Conservation (phyloP, 2,797 vertebrate species). For the Sebastes kiyomatsui region DNA sequence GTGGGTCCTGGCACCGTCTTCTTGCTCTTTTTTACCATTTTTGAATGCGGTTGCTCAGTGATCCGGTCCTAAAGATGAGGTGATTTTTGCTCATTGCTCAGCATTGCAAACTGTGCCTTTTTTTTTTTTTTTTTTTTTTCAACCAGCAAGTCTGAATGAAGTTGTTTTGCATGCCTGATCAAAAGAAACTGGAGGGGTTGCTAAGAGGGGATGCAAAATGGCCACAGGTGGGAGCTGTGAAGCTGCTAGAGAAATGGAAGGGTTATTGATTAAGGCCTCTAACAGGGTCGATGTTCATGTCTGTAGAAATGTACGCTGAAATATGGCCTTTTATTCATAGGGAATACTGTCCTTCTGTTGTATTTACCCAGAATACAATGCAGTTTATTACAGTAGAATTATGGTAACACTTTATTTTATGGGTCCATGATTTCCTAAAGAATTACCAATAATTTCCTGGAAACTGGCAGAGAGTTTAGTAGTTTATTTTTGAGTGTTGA, state of each 20-base stretch:
- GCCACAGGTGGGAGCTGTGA: conserved; percentile 17
- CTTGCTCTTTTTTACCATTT: background rate
- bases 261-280: background rate
- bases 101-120: background rate
- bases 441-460: background rate
- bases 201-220: background rate
- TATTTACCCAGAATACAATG: background rate
- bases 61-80: conserved; percentile 12
- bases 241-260: background rate
- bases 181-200: background rate
- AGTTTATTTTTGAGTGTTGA: too few species aligned
- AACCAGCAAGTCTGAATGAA: background rate
- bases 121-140: background rate
- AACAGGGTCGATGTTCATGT: background rate
- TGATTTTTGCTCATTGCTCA: background rate
- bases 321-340: background rate
- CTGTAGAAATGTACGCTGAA: background rate
- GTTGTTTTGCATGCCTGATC: background rate
- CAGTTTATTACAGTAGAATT: background rate
- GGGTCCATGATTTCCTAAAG: background rate
- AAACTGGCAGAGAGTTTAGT: too few species aligned
- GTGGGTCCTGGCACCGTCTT: background rate
- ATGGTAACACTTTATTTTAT: background rate
- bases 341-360: too few species aligned
- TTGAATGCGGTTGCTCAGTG: background rate